These are phyloP conservation scores for Eupeodes latifasciatus DNA, from an alignment of 2,888 invertebrate genomes.

Conservation along the genomic window DNA sequence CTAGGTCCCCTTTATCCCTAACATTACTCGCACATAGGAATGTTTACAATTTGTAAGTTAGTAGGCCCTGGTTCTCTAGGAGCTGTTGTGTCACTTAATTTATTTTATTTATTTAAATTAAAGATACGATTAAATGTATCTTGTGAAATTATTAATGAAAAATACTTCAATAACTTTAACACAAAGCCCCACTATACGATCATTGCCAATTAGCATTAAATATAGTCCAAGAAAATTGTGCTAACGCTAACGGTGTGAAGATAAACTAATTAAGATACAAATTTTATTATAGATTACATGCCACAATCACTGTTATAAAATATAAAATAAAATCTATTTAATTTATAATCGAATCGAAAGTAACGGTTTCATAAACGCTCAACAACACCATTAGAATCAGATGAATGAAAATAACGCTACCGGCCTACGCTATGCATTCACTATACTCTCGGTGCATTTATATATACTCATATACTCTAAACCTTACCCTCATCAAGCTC, in stretches of 20 bases:
- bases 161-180: not conserved
- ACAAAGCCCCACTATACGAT: slow-evolving; percentile 1
- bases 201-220: slow-evolving; percentile 31
- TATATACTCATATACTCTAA: too few species aligned
- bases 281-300: slow-evolving; percentile 44
- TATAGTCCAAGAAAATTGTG: slow-evolving; percentile 59
- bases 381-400: slow-evolving; percentile 13
- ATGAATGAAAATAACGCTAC: slow-evolving; percentile 11
- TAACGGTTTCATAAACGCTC: slow-evolving; percentile 31
- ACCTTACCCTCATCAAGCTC: slow-evolving; percentile 27
- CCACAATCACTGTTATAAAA: slow-evolving; percentile 19
- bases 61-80: too few species aligned
- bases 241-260: slow-evolving; percentile 60
- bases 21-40: too few species aligned
- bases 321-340: slow-evolving; percentile 46
- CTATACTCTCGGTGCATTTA: too few species aligned
- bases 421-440: too few species aligned
- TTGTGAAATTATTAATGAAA: too few species aligned
- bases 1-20: too few species aligned
- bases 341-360: slow-evolving; percentile 48
- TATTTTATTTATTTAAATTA: too few species aligned
- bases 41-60: too few species aligned
- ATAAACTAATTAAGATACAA: slow-evolving; percentile 62
- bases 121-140: too few species aligned
- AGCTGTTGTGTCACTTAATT: too few species aligned